Base-by-base conservation (phyloP, 2,888 invertebrate species). In the Linnaemya tessellans region DNA sequence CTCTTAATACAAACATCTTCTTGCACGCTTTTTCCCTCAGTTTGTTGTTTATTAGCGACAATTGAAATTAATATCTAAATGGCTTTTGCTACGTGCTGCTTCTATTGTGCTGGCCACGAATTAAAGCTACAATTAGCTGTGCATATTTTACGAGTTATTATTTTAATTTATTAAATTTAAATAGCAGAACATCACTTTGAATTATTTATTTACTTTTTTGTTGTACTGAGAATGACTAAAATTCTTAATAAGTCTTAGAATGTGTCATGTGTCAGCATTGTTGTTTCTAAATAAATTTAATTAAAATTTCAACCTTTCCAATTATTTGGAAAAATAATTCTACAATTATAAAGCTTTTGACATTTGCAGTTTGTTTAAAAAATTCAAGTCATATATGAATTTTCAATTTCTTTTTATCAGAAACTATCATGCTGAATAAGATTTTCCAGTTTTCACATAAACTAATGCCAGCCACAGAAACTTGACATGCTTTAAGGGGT, bases 81-180 rank as follows among this genome's bases (percentile, higher is more conserved):
- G 22, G 62, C 18, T 11, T 38, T 49, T 51, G 51, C 74, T 89
- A 83, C 86, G 70, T 71, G 41, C 46, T 68, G 25, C 25, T 11
- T 38, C 10, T 65, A 38, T 51, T 71, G 41, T 41, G 5, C 11
- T 25, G 41, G 4, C 22, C n/a, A 11, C 41, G 15, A n/a, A n/a
- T 41, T 41, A 38, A 11, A 13, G 18, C 18, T 60, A 38, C 15
- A 25, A 38, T 20, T 5, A 10, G 35, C 51, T 54, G 54, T 71
- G 65, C 65, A 71, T 70, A 71, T 64, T 70, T 77, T 70, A 71
- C 64, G 46, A 67, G 58, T 71, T 58, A 65, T 70, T 83, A 60
- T 67, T 67, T 60, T 30, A 71, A 75, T 56, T 64, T 77, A 70
- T 62, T 49, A 38, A 62, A 75, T 43, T 68, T 7, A 75, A 81